A percentile compares a stretch with the other conserved stretches of the same genome.
These are phyloP conservation scores for Esox lucius DNA, from an alignment of 2,797 vertebrate species.

Conservation along the genomic window DNA sequence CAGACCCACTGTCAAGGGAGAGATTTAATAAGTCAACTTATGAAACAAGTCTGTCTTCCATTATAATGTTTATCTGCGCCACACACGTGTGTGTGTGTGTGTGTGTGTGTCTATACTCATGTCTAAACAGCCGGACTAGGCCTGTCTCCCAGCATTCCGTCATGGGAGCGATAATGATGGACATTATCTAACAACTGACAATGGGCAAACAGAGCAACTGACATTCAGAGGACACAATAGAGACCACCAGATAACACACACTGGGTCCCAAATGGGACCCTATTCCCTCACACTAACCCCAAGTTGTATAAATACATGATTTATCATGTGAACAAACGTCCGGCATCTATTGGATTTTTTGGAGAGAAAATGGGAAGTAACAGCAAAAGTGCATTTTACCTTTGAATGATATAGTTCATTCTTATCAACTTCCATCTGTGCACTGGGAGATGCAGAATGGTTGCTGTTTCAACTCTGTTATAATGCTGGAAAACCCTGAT, in stretches of 20 bases:
- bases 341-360: too few relatives aligned
- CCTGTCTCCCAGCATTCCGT: background rate
- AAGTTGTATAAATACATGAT: too few relatives aligned
- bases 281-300: background rate
- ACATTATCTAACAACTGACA: background rate
- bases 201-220: slow-evolving; percentile 11
- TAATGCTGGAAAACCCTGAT: too few relatives aligned
- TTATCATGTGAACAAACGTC: too few relatives aligned
- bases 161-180: background rate
- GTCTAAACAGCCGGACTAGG: background rate
- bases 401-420: too few relatives aligned
- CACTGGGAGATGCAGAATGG: too few relatives aligned
- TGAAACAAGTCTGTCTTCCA: slow-evolving; percentile 56
- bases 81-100: slow-evolving; percentile 14
- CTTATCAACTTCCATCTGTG: too few relatives aligned
- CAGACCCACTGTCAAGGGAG: slow-evolving; percentile 40
- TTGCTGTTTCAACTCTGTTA: too few relatives aligned
- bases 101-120: background rate
- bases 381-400: too few relatives aligned
- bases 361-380: too few relatives aligned
- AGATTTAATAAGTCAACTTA: slow-evolving; percentile 41
- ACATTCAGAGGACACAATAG: background rate
- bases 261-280: background rate
- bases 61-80: slow-evolving; percentile 35
- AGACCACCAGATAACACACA: slow-evolving; percentile 6